Evolutionary conservation across 2,797 vertebrate species (phyloP).

Genomic region (Acipenser transmontanus): DNA sequence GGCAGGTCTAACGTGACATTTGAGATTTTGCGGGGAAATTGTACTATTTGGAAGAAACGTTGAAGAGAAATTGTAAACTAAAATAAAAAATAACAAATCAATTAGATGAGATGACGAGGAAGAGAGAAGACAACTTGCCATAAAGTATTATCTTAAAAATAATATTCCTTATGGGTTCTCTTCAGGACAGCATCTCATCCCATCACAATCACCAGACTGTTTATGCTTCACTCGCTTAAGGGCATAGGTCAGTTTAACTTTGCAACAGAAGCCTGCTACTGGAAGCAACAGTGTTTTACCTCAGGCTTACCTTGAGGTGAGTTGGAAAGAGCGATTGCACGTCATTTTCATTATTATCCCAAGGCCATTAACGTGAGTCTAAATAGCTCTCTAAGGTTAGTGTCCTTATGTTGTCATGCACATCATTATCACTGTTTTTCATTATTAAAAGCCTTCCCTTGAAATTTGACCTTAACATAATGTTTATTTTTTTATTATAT

Average conservation of each 20-base stretch:
- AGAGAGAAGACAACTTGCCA: conserved; percentile 17
- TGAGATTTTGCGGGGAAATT: no score
- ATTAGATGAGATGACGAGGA: no score
- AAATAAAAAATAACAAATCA: no score
- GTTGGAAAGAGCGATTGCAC: conserved; percentile 25
- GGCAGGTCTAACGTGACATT: no score
- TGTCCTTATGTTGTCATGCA: no score
- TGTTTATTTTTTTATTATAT: no score
- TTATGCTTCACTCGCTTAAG: conserved; percentile 19
- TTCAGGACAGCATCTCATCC: conserved; percentile 36
- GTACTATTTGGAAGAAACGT: no score
- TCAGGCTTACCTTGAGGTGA: conserved; percentile 31
- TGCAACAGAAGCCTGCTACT: conserved; percentile 21
- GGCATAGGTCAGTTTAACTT: conserved; percentile 29
- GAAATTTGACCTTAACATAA: no score
- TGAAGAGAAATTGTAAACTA: no score
- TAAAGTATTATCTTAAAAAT: conserved; percentile 35
- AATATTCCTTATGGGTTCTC: conserved; percentile 32
- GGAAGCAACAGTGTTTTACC: conserved; percentile 32
- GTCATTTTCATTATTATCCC: conserved; percentile 34
- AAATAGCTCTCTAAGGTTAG: no score
- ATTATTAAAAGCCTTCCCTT: no score
- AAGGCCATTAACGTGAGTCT: conserved; percentile 4
- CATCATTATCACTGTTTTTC: no score
- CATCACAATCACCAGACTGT: conserved; percentile 24